Evolutionary conservation across 2,797 vertebrate genomes (phyloP).

Genomic region (Gambusia yucatana): DNA sequence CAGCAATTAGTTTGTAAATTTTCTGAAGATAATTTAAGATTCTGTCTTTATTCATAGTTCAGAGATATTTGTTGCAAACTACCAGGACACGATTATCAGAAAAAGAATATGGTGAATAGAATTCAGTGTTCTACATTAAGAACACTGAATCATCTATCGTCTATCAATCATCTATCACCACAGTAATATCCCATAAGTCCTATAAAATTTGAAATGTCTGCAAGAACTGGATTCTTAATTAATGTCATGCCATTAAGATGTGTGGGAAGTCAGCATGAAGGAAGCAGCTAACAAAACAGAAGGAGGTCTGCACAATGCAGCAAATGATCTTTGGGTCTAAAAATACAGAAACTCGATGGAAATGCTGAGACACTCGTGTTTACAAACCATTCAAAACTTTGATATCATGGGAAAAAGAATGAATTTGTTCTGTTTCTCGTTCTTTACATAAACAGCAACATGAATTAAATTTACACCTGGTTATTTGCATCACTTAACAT

Average conservation of each 20-base stretch:
- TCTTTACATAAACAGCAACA: not conserved
- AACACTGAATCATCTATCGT: too few relatives aligned
- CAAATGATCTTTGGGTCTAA: not conserved
- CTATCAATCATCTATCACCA: not conserved
- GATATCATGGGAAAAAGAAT: not conserved
- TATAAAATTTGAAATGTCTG: slow-evolving; percentile 2
- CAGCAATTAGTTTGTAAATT: not conserved
- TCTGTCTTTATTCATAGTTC: not conserved
- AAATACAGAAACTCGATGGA: not conserved
- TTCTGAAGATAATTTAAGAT: not conserved
- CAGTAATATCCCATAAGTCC: slow-evolving; percentile 6
- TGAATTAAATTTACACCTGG: not conserved
- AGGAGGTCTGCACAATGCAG: not conserved
- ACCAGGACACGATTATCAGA: not conserved
- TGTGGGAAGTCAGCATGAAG: slow-evolving; percentile 5
- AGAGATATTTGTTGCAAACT: not conserved
- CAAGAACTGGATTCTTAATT: not conserved
- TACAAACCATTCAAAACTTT: not conserved
- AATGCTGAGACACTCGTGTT: not conserved
- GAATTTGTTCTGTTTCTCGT: not conserved
- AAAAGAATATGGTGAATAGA: not conserved
- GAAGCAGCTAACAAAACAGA: slow-evolving; percentile 5
- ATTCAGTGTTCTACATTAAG: not conserved
- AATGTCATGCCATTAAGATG: slow-evolving; percentile 6
- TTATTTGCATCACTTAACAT: not conserved